These are phyloP conservation scores for Cercopithecus mitis DNA, from an alignment of 2,797 vertebrate species.

Conservation along the genomic window DNA sequence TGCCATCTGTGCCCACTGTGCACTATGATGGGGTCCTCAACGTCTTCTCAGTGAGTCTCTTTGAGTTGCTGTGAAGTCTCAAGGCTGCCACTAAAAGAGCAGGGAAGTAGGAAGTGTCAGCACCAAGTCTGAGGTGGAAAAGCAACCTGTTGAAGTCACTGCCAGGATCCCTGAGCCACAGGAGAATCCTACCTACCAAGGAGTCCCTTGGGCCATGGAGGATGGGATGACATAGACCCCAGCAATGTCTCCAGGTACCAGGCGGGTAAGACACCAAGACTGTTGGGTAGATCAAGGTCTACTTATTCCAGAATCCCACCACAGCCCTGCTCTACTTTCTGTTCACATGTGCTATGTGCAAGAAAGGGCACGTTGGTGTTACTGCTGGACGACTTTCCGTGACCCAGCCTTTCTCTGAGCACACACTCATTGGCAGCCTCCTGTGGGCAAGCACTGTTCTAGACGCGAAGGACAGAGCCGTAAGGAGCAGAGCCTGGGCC, in stretches of 20 bases:
- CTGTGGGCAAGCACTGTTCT: neutral
- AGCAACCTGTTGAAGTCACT: neutral
- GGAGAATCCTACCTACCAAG: neutral
- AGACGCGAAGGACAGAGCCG: neutral
- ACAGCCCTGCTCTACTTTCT: neutral
- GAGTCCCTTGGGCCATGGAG: neutral
- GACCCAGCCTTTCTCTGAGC: fast-evolving
- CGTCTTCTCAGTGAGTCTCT: neutral
- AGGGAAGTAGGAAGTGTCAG: neutral
- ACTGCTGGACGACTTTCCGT: neutral
- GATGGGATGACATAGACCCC: neutral
- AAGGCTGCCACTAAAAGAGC: neutral
- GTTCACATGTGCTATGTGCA: fast-evolving
- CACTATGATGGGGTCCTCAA: fast-evolving
- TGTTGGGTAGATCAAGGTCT: neutral
- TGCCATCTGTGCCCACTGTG: fast-evolving
- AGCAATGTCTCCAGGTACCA: neutral
- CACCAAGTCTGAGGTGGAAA: neutral
- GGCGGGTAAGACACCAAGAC: neutral
- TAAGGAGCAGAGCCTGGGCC: neutral
- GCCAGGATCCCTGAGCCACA: neutral
- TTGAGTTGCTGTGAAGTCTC: neutral
- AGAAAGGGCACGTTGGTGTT: neutral
- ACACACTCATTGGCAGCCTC: neutral
- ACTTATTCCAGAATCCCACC: neutral